Conservation (phyloP, 2,797 vertebrate species). For the Argyrosomus regius region DNA sequence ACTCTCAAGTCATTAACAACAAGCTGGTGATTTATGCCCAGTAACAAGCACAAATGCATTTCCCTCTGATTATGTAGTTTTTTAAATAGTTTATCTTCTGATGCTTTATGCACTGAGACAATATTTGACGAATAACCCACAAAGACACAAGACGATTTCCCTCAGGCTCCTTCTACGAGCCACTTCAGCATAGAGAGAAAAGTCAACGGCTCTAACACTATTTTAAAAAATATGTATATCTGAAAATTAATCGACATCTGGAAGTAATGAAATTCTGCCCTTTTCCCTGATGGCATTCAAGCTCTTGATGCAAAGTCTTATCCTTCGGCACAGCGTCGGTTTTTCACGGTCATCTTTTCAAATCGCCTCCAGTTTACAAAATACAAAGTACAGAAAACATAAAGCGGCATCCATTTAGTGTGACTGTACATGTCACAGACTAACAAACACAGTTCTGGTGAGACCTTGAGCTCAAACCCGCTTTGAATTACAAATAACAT, state of each 20-base stretch:
- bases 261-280: not conserved
- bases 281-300: not conserved
- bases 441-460: not conserved
- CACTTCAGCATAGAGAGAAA: constrained; percentile 16
- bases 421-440: not conserved
- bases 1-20: not conserved
- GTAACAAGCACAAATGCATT: not conserved
- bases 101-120: not conserved
- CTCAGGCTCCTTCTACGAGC: not conserved
- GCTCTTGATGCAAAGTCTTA: not conserved
- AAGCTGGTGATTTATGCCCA: not conserved
- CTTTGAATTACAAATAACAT: not conserved
- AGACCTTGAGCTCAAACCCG: not conserved
- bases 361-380: not conserved
- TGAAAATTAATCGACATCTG: constrained; percentile 27
- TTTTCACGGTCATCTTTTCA: constrained; percentile 1
- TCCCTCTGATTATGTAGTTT: not conserved
- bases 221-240: not conserved
- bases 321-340: not conserved
- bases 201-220: constrained; percentile 5
- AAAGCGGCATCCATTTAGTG: not conserved
- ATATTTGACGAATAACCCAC: constrained; percentile 11
- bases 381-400: not conserved
- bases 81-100: not conserved
- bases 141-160: not conserved